A percentile compares a stretch with the other conserved stretches of the same genome.
Conservation (phyloP, 2,888 invertebrate genomes). For the Drosophila hamatofila region DNA sequence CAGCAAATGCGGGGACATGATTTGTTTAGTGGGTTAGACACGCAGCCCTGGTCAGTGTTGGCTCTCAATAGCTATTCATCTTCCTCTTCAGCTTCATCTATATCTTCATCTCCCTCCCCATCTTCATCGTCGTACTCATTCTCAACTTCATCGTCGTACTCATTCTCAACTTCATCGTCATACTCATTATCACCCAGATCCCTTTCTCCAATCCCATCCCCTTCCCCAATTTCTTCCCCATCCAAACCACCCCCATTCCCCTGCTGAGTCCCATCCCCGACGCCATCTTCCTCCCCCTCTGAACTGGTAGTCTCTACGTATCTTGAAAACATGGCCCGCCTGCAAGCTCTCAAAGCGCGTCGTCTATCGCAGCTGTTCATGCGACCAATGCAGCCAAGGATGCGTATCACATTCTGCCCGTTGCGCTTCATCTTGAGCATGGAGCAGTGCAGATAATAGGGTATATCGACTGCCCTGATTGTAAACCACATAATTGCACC, state of each 20-base stretch:
- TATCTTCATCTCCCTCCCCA: background rate
- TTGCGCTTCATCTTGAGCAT: background rate
- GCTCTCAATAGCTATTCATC: background rate
- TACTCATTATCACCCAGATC: background rate
- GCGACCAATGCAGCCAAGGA: constrained; percentile 18
- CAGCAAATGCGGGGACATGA: constrained; percentile 9
- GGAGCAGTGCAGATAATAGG: constrained; percentile 1
- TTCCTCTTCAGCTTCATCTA: background rate
- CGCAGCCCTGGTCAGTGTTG: background rate
- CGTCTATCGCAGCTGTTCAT: constrained; percentile 29
- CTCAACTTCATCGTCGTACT: background rate
- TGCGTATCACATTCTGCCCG: background rate
- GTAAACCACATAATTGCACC: constrained; percentile 40
- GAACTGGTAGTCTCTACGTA: background rate
- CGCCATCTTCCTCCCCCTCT: background rate
- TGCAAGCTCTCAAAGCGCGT: constrained; percentile 40
- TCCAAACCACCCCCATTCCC: too few species aligned
- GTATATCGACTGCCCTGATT: constrained; percentile 46
- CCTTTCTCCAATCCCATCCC: too few species aligned
- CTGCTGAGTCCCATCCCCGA: background rate
- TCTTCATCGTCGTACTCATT: background rate
- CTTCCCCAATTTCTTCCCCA: too few species aligned
- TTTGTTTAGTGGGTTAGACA: constrained; percentile 26
- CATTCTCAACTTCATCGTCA: background rate
- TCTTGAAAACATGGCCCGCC: constrained; percentile 29